phyloP scores from a whole-genome alignment of 2,113 vertebrate genomes.

The Campylomormyrus tamandua region DNA sequence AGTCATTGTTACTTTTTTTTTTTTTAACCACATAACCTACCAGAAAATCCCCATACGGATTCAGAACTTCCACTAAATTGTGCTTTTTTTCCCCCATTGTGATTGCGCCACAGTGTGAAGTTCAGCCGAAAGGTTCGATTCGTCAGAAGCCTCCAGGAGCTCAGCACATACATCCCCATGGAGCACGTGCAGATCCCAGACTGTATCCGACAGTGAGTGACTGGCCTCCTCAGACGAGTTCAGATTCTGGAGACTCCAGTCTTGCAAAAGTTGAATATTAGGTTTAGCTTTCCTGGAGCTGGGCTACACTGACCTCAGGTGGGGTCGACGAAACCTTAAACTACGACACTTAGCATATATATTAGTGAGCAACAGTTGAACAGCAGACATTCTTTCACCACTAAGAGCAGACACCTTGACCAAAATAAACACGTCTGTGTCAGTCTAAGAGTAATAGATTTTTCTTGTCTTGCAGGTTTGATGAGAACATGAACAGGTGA shows the following conservation, averaged over 20 bases:
- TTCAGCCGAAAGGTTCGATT: conserved; percentile 71
- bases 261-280: background rate
- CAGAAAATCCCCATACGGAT: background rate
- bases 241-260: background rate
- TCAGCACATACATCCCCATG: conserved; percentile 54
- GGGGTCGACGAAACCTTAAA: background rate
- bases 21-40: background rate
- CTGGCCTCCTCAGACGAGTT: background rate
- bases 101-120: conserved; percentile 58
- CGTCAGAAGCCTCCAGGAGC: conserved; percentile 53
- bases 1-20: background rate
- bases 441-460: background rate
- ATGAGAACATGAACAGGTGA: conserved; percentile 47
- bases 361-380: background rate
- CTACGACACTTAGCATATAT: background rate
- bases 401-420: background rate
- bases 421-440: background rate
- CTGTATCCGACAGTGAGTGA: conserved; percentile 62
- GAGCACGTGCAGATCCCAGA: conserved; percentile 66
- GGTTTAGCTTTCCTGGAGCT: background rate
- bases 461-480: conserved; percentile 43
- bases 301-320: background rate
- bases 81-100: background rate
- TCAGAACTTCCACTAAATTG: background rate
- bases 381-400: background rate